Base-by-base conservation (phyloP, 1,140 invertebrate genomes). In the Drosophila triauraria region DNA sequence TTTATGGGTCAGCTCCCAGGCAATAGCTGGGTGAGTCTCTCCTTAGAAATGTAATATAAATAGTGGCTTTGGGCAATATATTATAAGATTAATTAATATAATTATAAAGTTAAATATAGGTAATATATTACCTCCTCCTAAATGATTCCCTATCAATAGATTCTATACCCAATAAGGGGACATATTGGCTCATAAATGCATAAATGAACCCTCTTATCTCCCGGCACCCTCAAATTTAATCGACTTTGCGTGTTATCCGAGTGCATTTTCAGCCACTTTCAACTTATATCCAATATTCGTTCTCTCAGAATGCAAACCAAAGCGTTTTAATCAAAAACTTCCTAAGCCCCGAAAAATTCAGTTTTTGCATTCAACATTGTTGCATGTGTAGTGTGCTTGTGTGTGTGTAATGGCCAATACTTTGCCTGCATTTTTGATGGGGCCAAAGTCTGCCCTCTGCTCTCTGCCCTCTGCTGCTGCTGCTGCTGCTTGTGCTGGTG, bases 311-410 rank as follows among this genome's bases (percentile, higher is more conserved):
- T 53, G 50, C 70, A 59, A 42, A 48, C 38, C 53, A 44, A 53
- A 67, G 38, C 30, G 67, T 60, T 82, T 82, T 82, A 82, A 82
- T 82, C 80, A 74, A 78, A 82, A 78, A 74, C 75, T 82, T 42
- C 44, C 63, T 68, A 77, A 78, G 74, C 74, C 50, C 44, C 56
- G 40, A 62, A 68, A 78, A 77, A 69, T 69, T 25, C 74, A 30
- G 53, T 46, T 76, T 67, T 76, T 68, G 43, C n/a, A 70, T 71
- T 50, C 65, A 48, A 70, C 25, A 44, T 47, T 59, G 10, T 12
- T 60, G 43, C n/a, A 12, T 59, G 35, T 56, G 30, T 67, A 30
- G 20, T 13, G 43, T 35, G 65, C 15, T 35, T 53, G 48, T 40
- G 25, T 43, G 15, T 68, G 27, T 69, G 35, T 67, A 70, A 71